Conservation (phyloP, 1,140 invertebrate genomes). For the Diorhabda elongata region DNA sequence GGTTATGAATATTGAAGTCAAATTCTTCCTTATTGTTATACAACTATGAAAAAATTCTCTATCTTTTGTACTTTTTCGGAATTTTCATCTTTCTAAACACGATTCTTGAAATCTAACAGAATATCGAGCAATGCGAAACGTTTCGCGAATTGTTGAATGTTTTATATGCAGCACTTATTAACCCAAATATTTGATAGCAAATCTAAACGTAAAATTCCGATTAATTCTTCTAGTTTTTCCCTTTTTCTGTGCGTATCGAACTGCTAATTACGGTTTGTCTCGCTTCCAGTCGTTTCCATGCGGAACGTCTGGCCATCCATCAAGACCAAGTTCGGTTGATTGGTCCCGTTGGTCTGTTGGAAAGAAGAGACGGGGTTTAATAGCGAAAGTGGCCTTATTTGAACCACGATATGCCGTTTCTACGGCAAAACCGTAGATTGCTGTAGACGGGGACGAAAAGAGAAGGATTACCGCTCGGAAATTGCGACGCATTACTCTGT, state of each 20-base stretch:
- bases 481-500: slow-evolving; percentile 4
- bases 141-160: no score
- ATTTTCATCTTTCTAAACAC: no score
- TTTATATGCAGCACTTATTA: no score
- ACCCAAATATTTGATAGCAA: no score
- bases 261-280: background rate
- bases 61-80: no score
- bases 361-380: slow-evolving; percentile 9
- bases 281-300: background rate
- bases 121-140: no score
- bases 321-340: slow-evolving; percentile 7
- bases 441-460: slow-evolving; percentile 11
- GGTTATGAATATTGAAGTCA: no score
- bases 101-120: no score
- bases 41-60: no score
- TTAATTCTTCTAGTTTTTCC: no score
- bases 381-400: slow-evolving; percentile 11
- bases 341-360: slow-evolving; percentile 9
- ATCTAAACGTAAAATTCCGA: no score
- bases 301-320: slow-evolving; percentile 6
- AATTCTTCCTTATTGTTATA: no score
- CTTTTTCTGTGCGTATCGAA: background rate
- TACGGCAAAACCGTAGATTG: background rate
- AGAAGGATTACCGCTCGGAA: slow-evolving; percentile 16
- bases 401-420: slow-evolving; percentile 8